A percentile compares a stretch with the other conserved stretches of the same genome.
These are phyloP conservation scores for Acanthosoma haemorrhoidale DNA, from an alignment of 2,888 invertebrate genomes.

Conservation along the genomic window DNA sequence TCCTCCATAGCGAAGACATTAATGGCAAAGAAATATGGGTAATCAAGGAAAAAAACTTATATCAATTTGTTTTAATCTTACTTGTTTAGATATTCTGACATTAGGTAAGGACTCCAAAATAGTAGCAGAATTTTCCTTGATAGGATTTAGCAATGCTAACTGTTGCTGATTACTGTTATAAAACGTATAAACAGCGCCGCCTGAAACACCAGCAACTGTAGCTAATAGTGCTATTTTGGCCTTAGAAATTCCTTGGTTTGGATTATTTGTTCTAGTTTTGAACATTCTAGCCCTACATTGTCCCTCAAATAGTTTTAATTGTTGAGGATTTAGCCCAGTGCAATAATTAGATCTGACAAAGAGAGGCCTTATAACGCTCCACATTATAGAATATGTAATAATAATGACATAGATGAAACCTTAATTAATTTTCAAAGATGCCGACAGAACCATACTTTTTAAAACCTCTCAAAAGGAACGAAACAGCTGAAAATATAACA, in stretches of 20 bases:
- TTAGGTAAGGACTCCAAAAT: neutral
- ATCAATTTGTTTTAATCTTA: neutral
- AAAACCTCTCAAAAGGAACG: too few relatives aligned
- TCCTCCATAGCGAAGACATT: too few relatives aligned
- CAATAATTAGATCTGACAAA: neutral
- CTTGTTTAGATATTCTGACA: conserved; percentile 14
- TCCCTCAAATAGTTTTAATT: neutral
- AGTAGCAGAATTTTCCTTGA: neutral
- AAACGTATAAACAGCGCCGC: conserved; percentile 13
- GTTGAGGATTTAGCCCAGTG: neutral
- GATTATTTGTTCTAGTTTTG: neutral
- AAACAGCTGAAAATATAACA: too few relatives aligned
- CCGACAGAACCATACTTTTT: too few relatives aligned
- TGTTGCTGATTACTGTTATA: neutral
- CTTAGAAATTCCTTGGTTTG: conserved; percentile 8
- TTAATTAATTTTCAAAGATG: too few relatives aligned
- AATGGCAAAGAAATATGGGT: neutral
- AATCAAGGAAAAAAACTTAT: neutral
- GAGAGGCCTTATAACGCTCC: neutral
- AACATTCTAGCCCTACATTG: neutral
- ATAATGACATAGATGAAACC: too few relatives aligned
- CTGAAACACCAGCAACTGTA: conserved; percentile 9
- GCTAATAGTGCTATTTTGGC: neutral
- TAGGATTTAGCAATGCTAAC: conserved; percentile 19
- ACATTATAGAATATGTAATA: too few relatives aligned